Conservation (phyloP, 2,797 vertebrate species). For the Morus bassanus region DNA sequence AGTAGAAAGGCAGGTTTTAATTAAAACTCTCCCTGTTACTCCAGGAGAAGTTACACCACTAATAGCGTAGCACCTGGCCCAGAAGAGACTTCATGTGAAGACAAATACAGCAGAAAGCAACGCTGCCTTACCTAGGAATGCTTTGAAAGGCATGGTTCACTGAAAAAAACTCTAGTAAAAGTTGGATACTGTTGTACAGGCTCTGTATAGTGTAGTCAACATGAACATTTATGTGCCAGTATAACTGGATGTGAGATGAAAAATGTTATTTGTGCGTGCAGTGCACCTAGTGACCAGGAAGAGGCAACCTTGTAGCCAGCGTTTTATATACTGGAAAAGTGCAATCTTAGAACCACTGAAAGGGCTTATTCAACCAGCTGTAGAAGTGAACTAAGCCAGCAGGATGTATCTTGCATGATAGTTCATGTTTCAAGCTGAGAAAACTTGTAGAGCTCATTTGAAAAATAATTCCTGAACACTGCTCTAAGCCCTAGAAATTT, state of each 20-base stretch:
- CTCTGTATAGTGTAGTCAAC: background rate
- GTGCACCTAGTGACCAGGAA: background rate
- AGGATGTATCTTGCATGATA: background rate
- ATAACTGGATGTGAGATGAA: background rate
- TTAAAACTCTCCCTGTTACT: background rate
- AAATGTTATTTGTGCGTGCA: background rate
- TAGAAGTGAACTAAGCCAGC: background rate
- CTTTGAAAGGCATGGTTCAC: background rate
- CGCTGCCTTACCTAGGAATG: background rate
- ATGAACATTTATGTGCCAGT: background rate
- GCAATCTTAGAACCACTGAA: background rate
- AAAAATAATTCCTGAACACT: conserved; percentile 3
- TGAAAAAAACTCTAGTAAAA: background rate
- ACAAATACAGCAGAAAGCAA: background rate
- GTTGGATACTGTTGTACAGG: background rate
- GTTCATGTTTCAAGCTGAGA: background rate
- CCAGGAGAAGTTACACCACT: background rate
- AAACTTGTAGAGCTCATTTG: background rate
- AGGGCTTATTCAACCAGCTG: background rate
- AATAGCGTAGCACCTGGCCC: background rate
- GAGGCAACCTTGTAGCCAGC: background rate
- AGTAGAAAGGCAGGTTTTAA: background rate
- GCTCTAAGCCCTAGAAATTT: background rate
- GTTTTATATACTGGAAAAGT: background rate
- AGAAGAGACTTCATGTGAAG: background rate